Percentiles rank a stretch among this genome's conserved stretches.
Conservation (phyloP, 2,113 vertebrate species). For the Tinamus guttatus region DNA sequence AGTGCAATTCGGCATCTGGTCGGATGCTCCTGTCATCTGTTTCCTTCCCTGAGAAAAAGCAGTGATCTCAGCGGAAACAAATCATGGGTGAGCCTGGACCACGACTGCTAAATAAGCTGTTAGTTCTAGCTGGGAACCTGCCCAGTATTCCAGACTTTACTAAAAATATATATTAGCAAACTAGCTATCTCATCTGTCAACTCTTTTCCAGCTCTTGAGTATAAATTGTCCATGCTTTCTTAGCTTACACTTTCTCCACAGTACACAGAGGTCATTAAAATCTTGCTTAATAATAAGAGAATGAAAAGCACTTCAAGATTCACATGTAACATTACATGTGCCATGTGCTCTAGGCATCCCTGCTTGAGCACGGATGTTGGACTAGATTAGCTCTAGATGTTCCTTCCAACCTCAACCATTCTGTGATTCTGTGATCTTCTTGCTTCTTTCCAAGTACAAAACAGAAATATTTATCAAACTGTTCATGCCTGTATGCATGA, state of each 20-base stretch:
- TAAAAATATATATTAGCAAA: neutral
- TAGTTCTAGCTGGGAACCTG: neutral
- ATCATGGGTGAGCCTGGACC: neutral
- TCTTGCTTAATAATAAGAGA: neutral
- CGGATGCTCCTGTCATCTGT: neutral
- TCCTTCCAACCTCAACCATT: too few relatives aligned
- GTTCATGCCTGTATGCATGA: neutral
- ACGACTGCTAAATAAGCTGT: neutral
- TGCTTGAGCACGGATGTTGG: too few relatives aligned
- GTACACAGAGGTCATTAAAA: neutral
- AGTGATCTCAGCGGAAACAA: neutral
- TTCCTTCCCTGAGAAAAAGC: neutral
- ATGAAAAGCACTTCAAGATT: neutral
- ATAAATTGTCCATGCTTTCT: neutral
- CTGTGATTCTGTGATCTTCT: neutral
- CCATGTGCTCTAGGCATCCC: too few relatives aligned
- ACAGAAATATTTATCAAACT: neutral
- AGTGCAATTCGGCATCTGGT: neutral
- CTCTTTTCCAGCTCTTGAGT: neutral
- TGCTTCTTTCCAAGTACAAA: neutral
- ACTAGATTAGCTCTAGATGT: too few relatives aligned
- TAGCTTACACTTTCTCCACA: neutral
- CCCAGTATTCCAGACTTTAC: neutral
- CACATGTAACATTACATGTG: neutral
- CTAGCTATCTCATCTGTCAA: neutral